Evolutionary conservation across 2,797 vertebrate species (phyloP).

Genomic region (Atherinosoma microstoma): DNA sequence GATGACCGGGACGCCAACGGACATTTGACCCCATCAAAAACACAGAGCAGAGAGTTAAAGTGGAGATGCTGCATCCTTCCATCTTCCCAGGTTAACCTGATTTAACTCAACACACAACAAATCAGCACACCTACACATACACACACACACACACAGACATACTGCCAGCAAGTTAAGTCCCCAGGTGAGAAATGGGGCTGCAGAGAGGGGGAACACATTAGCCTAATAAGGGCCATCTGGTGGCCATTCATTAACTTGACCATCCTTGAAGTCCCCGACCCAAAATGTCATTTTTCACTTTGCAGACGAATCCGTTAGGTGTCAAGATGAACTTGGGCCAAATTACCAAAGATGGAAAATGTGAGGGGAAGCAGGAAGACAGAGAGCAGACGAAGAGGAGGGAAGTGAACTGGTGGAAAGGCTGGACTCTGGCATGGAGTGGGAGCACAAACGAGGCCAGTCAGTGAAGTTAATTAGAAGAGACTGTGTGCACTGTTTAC

Average conservation of each 20-base stretch:
- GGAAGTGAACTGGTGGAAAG: neutral
- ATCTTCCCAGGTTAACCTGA: constrained; percentile 70
- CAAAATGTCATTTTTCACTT: constrained; percentile 85
- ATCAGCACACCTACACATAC: constrained; percentile 18
- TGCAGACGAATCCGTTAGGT: constrained; percentile 71
- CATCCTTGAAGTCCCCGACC: constrained; percentile 85
- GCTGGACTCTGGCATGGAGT: constrained; percentile 20
- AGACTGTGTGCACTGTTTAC: constrained; percentile 42
- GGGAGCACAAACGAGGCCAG: constrained; percentile 24
- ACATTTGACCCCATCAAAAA: constrained; percentile 65
- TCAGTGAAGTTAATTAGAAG: constrained; percentile 63
- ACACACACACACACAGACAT: constrained; percentile 21
- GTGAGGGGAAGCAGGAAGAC: constrained; percentile 32
- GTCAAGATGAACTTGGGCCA: constrained; percentile 76
- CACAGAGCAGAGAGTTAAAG: constrained; percentile 39
- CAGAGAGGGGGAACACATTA: constrained; percentile 82
- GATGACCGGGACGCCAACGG: constrained; percentile 44
- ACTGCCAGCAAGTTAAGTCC: constrained; percentile 73
- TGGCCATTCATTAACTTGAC: constrained; percentile 87
- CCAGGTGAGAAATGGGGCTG: constrained; percentile 73
- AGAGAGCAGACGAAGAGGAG: constrained; percentile 25
- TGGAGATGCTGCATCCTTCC: constrained; percentile 51
- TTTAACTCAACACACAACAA: constrained; percentile 60
- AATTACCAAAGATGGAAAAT: constrained; percentile 74
- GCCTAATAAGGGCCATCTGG: constrained; percentile 89